Percentiles rank a stretch among this genome's conserved stretches.
phyloP scores from a whole-genome alignment of 2,888 invertebrate genomes.

The Notodonta dromedarius region DNA sequence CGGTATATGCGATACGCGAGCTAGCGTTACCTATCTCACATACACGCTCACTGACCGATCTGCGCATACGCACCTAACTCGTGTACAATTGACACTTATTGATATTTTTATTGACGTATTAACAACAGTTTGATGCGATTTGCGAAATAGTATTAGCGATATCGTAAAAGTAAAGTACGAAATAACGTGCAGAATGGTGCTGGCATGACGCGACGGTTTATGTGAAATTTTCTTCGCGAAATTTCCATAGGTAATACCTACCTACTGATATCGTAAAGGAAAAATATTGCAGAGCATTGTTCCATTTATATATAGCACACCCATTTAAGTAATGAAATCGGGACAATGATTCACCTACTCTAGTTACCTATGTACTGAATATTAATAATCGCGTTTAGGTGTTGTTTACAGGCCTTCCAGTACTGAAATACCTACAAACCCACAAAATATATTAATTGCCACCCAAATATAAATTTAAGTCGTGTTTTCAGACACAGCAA shows the following conservation, averaged over 20 bases:
- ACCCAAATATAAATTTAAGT: too few species aligned
- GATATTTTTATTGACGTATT: conserved; percentile 39
- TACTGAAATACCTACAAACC: too few species aligned
- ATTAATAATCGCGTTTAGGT: too few species aligned
- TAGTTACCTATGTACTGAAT: too few species aligned
- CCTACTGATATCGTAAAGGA: not conserved
- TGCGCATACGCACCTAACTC: conserved; percentile 31
- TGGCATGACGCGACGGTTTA: not conserved
- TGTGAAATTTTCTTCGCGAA: not conserved
- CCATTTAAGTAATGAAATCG: not conserved
- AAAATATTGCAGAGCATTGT: not conserved
- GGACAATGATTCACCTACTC: too few species aligned
- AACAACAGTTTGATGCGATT: conserved; percentile 20
- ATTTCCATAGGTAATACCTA: not conserved
- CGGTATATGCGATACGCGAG: conserved; percentile 77
- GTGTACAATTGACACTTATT: conserved; percentile 28
- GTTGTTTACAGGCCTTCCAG: too few species aligned
- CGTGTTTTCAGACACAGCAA: too few species aligned
- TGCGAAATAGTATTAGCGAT: not conserved
- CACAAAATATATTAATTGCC: too few species aligned
- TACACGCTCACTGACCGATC: conserved; percentile 23
- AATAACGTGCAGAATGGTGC: not conserved
- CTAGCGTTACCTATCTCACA: conserved; percentile 77
- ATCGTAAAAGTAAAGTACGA: not conserved
- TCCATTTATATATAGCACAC: not conserved